Base-by-base conservation (phyloP, 2,797 vertebrate genomes). In the Furcifer pardalis region DNA sequence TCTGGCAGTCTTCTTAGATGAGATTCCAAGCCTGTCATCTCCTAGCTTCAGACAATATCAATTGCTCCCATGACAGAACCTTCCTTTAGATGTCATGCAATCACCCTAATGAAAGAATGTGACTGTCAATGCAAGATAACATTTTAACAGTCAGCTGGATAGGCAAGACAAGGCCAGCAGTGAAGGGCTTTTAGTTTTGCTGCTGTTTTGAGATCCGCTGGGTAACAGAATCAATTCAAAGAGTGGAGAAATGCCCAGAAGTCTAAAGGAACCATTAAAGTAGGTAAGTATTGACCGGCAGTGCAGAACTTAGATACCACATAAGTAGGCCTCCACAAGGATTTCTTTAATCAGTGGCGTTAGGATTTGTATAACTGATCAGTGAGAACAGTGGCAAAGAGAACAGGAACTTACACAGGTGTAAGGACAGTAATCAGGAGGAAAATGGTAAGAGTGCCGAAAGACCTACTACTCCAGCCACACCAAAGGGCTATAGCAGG, bases 1-100 rank as follows among this genome's bases (percentile, higher is more conserved):
- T 59, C 78, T 37, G 66, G 56, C 86, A 78, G 78, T 60, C 44
- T 81, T 65, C 86, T 81, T 73, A 73, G 79, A 77, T 65, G 79
- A 35, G 59, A 75, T 73, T 42, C 60, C 63, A 44, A 44, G 74
- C 46, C 82, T 81, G 82, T 77, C 86, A 81, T 77, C 59, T 72
- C 74, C 82, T 37, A 63, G 59, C 46, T 35, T 81, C 56, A 30
- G 63, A 71, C 78, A 49, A 72, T 35, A 77, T 71, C 82, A 65
- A n/a, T 77, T 77, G 78, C 59, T 84, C 79, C 73, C 59, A 72
- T 73, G 82, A 87, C 78, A 81, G 60, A 56, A 10, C 3, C 9
- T 71, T 75, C 73, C 65, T 77, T 84, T 73, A 77, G 59, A 80
- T 72, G 73, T 77, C 79, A 72, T 35, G 68, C n/a, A 77, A 84